Conservation (phyloP, 2,888 invertebrate genomes). For the Epinotia brunnichana region DNA sequence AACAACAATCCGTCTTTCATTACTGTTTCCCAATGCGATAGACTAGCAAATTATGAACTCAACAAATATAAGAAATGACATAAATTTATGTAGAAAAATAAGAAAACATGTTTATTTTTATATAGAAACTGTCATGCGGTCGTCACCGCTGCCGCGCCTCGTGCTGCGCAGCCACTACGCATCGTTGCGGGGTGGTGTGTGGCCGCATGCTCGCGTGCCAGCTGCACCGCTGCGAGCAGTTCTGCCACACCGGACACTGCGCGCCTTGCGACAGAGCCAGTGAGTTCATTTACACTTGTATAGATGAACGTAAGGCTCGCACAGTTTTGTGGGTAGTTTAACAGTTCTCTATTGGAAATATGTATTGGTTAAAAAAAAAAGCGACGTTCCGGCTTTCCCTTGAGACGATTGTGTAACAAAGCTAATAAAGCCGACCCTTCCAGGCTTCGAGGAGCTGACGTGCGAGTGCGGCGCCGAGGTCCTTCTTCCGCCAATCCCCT, state of each 20-base stretch:
- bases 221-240: conserved; percentile 92
- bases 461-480: conserved; percentile 96
- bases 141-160: conserved; percentile 95
- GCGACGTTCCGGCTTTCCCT: no score
- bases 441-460: conserved; percentile 92
- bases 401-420: neutral
- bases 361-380: no score
- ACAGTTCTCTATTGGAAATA: no score
- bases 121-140: conserved; percentile 91
- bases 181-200: conserved; percentile 93
- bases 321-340: no score
- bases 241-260: conserved; percentile 95
- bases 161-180: conserved; percentile 94
- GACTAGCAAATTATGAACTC: no score
- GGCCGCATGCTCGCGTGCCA: conserved; percentile 93
- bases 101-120: no score
- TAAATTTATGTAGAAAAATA: no score
- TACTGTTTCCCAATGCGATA: no score
- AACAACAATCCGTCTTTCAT: no score
- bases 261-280: conserved; percentile 90
- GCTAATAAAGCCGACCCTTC: neutral
- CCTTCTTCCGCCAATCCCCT: conserved; percentile 95
- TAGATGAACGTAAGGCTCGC: no score
- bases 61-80: no score
- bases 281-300: conserved; percentile 60